Evolutionary conservation across 2,113 vertebrate genomes (phyloP), one percentile per base, ranked within the genome.

Genomic region (Cercopithecus mona): DNA sequence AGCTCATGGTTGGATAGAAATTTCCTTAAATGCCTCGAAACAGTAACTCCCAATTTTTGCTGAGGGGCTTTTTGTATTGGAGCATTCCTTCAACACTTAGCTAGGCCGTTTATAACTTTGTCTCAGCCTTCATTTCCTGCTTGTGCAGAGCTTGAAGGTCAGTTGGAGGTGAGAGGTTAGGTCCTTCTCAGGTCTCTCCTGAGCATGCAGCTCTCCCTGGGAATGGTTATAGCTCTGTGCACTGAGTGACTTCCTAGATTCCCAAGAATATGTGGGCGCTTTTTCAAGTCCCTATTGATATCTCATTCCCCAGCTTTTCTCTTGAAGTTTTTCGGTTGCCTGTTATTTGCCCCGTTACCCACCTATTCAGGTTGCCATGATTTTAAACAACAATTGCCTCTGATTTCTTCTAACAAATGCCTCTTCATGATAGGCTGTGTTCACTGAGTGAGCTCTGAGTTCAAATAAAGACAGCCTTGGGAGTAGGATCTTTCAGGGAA

Each of bases 141-240:
- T 55, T 25, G 20, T 25, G 30, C 12, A 12, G 35, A 82, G 43
- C 20, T 16, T 61, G 16, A 30, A 30, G 38, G 30, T 83, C 66
- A 43, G 32, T 76, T 78, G 20, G 38, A 57, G 27, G 48, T 57
- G 70, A 64, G 27, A 22, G 10, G 12, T 17, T 7, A 40, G 38
- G 59, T 52, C 16, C 61, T 66, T 40, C 52, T 55, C 7, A 6
- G 48, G 20, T 40, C 59, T n/a, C 57, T 13, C 40, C 35, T n/a
- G 73, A 68, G 25, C 8, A 16, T 22, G 13, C 6, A 18, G 18
- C 1, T 10, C 16, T 48, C 10, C 84, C 57, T 20, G 11, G 48
- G 64, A 17, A 4, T 0, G 8, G 11, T 16, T 52, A 25, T 40
- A 13, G 16, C 10, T 23, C 32, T n/a, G 1, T 1, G 0, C 1